These are phyloP conservation scores for Myxocyprinus asiaticus DNA, from an alignment of 2,113 vertebrate genomes.

Conservation along the genomic window DNA sequence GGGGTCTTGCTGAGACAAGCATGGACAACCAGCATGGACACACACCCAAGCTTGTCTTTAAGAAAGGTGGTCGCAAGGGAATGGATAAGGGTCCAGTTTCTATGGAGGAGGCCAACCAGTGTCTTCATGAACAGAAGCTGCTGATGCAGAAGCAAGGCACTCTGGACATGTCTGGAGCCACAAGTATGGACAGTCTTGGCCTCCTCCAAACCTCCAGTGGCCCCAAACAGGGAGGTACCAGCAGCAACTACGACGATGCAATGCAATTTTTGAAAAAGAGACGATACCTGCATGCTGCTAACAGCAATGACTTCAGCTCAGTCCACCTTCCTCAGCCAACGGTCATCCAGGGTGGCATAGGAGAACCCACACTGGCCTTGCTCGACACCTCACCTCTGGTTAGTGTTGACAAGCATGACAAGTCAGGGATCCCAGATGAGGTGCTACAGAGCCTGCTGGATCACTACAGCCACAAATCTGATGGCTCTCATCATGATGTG, in stretches of 20 bases:
- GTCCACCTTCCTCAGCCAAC: constrained; percentile 91
- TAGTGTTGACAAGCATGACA: constrained; percentile 91
- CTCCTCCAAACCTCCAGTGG: constrained; percentile 84
- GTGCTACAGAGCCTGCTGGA: constrained; percentile 97
- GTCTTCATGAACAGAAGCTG: constrained; percentile 78
- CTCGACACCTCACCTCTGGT: constrained; percentile 88
- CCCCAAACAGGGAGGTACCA: constrained; percentile 85
- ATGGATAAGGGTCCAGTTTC: constrained; percentile 86
- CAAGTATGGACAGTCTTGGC: constrained; percentile 81
- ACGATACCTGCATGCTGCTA: constrained; percentile 92
- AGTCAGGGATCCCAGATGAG: constrained; percentile 97
- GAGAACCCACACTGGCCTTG: constrained; percentile 87
- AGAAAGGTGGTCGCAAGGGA: constrained; percentile 88
- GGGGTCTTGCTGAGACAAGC: constrained; percentile 51
- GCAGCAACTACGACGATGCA: constrained; percentile 97
- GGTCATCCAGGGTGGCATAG: constrained; percentile 93
- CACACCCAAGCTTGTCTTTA: constrained; percentile 90
- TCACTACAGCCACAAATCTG: constrained; percentile 94
- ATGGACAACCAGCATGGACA: constrained; percentile 84
- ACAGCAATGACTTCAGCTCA: constrained; percentile 87
- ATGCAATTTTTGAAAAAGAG: constrained; percentile 99
- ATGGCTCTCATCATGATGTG: constrained; percentile 67
- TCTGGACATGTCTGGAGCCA: constrained; percentile 79
- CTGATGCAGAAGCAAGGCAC: constrained; percentile 69
- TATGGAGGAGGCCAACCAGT: constrained; percentile 70